These are phyloP conservation scores for Meriones psammophilus DNA, from an alignment of 2,797 vertebrate genomes.

Conservation along the genomic window DNA sequence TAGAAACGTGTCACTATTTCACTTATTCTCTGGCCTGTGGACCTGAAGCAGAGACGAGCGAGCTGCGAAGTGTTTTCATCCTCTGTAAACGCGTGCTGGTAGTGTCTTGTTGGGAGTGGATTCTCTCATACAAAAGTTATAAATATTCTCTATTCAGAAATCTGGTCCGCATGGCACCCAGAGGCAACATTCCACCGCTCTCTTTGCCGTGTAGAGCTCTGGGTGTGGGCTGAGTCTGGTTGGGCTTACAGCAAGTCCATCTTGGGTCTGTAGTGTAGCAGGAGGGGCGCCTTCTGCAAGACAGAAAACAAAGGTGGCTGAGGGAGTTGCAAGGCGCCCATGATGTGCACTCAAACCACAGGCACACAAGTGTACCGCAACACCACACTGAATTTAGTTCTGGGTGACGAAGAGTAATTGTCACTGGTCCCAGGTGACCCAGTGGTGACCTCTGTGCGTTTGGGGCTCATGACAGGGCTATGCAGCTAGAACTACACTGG, in stretches of 20 bases:
- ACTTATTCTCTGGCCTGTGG: conserved; percentile 78
- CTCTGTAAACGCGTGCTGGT: conserved; percentile 96
- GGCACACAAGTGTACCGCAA: neutral
- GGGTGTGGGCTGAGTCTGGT: conserved; percentile 92
- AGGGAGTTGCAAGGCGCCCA: neutral
- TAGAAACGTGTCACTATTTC: conserved; percentile 67
- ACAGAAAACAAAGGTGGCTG: neutral
- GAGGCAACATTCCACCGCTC: conserved; percentile 80
- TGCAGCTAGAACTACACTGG: neutral
- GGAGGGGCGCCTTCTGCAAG: conserved; percentile 98
- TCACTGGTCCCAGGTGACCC: neutral
- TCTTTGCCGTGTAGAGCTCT: conserved; percentile 46
- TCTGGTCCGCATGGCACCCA: conserved; percentile 87
- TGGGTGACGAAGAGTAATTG: neutral
- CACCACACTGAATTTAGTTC: neutral
- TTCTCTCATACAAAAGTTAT: conserved; percentile 96
- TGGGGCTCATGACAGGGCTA: neutral
- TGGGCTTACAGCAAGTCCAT: conserved; percentile 99
- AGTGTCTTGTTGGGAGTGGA: conserved; percentile 92
- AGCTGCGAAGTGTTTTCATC: conserved; percentile 88
- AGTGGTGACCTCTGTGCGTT: neutral
- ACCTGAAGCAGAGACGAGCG: conserved; percentile 83
- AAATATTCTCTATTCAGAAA: conserved; percentile 95
- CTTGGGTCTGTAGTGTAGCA: conserved; percentile 99
- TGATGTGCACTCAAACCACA: neutral